Percentiles rank a stretch among this genome's conserved stretches.
phyloP scores from a whole-genome alignment of 2,888 invertebrate species.

The Adelphocoris suturalis region DNA sequence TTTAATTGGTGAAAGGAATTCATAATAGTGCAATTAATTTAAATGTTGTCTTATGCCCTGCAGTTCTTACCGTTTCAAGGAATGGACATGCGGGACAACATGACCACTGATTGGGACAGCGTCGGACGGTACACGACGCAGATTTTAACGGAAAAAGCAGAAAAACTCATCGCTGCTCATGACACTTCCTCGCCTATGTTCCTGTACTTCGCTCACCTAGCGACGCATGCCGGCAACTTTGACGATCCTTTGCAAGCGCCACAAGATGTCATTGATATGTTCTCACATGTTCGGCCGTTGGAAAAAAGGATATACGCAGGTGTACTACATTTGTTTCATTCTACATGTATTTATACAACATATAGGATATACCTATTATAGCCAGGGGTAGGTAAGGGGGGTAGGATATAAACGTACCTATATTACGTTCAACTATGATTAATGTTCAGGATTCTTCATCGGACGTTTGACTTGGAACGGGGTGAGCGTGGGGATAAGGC shows the following conservation, averaged over 20 bases:
- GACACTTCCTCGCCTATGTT: constrained; percentile 84
- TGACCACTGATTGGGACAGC: constrained; percentile 80
- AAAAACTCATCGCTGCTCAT: constrained; percentile 81
- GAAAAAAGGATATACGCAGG: constrained; percentile 89
- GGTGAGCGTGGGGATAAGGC: no score
- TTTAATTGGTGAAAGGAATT: no score
- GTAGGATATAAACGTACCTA: no score
- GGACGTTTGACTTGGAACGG: no score
- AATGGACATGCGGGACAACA: constrained; percentile 83
- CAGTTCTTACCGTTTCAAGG: constrained; percentile 79
- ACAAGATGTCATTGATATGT: constrained; percentile 83
- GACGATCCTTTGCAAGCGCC: constrained; percentile 91
- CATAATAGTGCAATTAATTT: no score
- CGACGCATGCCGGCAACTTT: constrained; percentile 93
- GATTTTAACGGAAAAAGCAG: constrained; percentile 84
- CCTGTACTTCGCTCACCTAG: constrained; percentile 91
- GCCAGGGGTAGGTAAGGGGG: no score
- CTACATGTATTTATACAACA: no score
- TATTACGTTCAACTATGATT: no score
- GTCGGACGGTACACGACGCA: constrained; percentile 83
- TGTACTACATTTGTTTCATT: constrained; percentile 77
- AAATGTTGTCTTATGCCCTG: constrained; percentile 53
- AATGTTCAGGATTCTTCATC: no score
- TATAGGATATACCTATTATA: no score
- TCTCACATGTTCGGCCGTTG: constrained; percentile 84